Conservation (phyloP, 2,888 invertebrate genomes). For the Scaptomyza polygonia region DNA sequence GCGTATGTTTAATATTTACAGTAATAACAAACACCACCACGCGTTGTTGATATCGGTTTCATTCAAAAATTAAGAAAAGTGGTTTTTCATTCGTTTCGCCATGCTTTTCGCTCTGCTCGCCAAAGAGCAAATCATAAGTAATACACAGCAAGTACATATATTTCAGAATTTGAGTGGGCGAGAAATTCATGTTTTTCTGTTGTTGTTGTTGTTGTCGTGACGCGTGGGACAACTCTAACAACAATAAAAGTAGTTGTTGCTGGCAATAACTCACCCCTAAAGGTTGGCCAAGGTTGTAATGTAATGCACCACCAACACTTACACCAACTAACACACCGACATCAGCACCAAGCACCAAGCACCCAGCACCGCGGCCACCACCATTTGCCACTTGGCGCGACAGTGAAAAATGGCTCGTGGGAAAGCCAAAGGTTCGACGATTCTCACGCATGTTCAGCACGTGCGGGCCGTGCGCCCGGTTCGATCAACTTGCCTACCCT, state of each 20-base stretch:
- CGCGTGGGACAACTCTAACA: conserved; percentile 56
- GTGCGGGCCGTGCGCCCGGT: conserved; percentile 81
- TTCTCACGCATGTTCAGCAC: conserved; percentile 84
- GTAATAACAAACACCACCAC: not conserved
- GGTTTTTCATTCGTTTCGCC: conserved; percentile 61
- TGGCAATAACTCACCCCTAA: conserved; percentile 48
- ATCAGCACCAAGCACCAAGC: too few relatives aligned
- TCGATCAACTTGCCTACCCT: not conserved
- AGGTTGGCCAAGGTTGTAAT: conserved; percentile 4
- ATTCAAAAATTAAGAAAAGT: conserved; percentile 63
- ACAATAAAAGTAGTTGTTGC: conserved; percentile 7
- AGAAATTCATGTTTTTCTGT: conserved; percentile 17
- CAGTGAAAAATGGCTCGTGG: conserved; percentile 72
- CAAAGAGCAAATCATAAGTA: conserved; percentile 14
- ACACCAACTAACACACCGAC: not conserved
- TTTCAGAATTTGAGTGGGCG: conserved; percentile 25
- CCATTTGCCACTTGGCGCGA: conserved; percentile 20
- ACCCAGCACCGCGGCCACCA: conserved; percentile 17
- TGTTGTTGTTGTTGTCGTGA: conserved; percentile 26
- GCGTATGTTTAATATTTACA: conserved; percentile 38
- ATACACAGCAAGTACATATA: too few relatives aligned
- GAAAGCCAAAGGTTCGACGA: conserved; percentile 82
- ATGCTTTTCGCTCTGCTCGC: conserved; percentile 40
- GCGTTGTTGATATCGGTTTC: conserved; percentile 53
- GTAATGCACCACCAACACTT: conserved; percentile 24